A percentile compares a stretch with the other conserved stretches of the same genome.
Conservation (phyloP, 2,888 invertebrate genomes). For the Amphipoea lucens region DNA sequence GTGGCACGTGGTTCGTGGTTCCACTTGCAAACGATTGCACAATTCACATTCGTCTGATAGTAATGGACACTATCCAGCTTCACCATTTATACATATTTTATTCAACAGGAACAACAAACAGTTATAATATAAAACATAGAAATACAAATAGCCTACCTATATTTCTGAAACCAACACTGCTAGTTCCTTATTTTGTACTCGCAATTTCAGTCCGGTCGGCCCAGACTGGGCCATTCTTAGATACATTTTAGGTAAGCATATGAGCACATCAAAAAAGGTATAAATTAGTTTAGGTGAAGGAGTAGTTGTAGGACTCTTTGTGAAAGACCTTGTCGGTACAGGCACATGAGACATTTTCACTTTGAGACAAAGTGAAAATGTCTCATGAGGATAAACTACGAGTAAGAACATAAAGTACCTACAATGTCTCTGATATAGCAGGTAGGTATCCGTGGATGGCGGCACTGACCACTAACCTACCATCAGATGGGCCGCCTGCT, state of each 20-base stretch:
- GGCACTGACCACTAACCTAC: no score
- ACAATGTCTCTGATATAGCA: neutral
- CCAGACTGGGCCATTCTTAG: conserved; percentile 3
- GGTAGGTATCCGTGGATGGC: no score
- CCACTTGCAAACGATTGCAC: conserved; percentile 30
- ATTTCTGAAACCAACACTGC: neutral
- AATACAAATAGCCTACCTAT: neutral
- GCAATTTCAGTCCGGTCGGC: neutral
- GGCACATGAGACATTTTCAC: neutral
- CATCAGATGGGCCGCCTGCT: neutral
- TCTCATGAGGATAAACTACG: neutral
- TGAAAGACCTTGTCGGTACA: conserved; percentile 3
- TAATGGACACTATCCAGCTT: conserved; percentile 1
- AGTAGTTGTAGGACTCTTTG: conserved; percentile 5
- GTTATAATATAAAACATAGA: neutral
- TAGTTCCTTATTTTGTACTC: conserved; percentile 11
- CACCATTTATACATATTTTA: neutral
- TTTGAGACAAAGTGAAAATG: no score
- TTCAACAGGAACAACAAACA: neutral
- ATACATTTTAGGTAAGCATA: conserved; percentile 1
- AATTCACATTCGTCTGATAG: conserved; percentile 9
- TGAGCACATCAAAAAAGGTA: conserved; percentile 25
- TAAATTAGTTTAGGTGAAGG: conserved; percentile 5
- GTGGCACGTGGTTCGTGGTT: conserved; percentile 24
- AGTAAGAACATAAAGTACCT: neutral